Evolutionary conservation across 64 coral and sea anemone species (phyloP).

Genomic region (Actinia tenebrosa): DNA sequence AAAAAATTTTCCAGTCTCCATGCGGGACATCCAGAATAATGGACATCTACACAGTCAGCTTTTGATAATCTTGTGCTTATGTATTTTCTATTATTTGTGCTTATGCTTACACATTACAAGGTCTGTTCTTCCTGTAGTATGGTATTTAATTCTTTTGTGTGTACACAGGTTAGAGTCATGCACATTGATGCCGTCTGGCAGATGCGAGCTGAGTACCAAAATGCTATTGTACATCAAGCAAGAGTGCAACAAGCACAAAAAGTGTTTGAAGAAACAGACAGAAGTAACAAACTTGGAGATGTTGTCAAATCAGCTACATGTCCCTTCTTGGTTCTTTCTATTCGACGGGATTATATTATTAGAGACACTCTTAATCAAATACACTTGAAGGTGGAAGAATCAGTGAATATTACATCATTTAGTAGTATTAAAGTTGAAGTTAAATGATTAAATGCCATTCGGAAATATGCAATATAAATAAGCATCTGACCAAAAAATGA

Average conservation of each 20-base stretch:
- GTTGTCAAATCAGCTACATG: constrained; percentile 86
- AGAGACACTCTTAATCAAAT: constrained; percentile 85
- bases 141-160: background rate
- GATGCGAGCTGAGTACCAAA: constrained; percentile 88
- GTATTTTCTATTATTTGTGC: too few species aligned
- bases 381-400: constrained; percentile 50
- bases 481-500: background rate
- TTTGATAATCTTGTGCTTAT: too few species aligned
- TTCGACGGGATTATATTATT: constrained; percentile 86
- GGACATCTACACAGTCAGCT: too few species aligned
- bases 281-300: constrained; percentile 53
- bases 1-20: too few species aligned
- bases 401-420: too few species aligned
- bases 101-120: too few species aligned
- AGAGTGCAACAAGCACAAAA: constrained; percentile 91
- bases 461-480: too few species aligned
- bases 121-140: too few species aligned
- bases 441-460: too few species aligned
- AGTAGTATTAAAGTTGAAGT: too few species aligned
- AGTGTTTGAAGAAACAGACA: constrained; percentile 73
- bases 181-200: constrained; percentile 97
- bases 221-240: constrained; percentile 96
- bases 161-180: constrained; percentile 74
- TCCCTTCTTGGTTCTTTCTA: constrained; percentile 87
- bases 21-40: too few species aligned